Conservation (phyloP, 2,888 invertebrate species). For the Leptinotarsa tumamoca region DNA sequence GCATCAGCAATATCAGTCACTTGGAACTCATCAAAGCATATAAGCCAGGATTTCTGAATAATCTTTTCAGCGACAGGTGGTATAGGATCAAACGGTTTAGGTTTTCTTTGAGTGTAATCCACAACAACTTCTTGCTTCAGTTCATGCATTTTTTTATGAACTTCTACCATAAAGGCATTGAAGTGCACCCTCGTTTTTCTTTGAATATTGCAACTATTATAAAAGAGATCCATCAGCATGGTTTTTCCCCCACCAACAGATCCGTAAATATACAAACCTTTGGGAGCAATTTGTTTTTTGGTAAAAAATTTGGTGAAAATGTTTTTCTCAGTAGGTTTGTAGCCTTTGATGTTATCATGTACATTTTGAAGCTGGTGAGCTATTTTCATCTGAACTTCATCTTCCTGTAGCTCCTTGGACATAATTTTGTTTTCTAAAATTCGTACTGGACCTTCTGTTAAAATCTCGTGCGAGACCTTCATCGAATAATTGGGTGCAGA, state of each 20-base stretch:
- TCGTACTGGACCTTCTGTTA: conserved; percentile 51
- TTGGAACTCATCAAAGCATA: conserved; percentile 99
- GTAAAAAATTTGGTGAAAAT: conserved; percentile 64
- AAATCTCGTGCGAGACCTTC: conserved; percentile 37
- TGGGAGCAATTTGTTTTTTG: conserved; percentile 69
- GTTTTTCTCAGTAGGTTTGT: conserved; percentile 68
- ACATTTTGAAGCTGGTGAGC: conserved; percentile 76
- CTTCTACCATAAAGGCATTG: conserved; percentile 96
- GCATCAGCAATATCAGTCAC: conserved; percentile 99
- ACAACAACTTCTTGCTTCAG: conserved; percentile 77
- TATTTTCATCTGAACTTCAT: conserved; percentile 80
- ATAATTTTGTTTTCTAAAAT: conserved; percentile 72
- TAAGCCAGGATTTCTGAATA: conserved; percentile 86
- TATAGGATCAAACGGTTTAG: conserved; percentile 91
- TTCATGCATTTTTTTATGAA: conserved; percentile 90
- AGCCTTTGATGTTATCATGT: conserved; percentile 73
- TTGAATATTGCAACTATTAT: conserved; percentile 78
- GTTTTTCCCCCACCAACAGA: conserved; percentile 98
- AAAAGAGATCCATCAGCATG: conserved; percentile 99
- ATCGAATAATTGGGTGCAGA: conserved; percentile 24
- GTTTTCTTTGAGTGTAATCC: conserved; percentile 68
- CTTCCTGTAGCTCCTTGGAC: conserved; percentile 73
- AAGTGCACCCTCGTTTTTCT: conserved; percentile 91
- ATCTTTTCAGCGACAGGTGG: conserved; percentile 92
- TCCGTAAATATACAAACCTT: conserved; percentile 90